Percentiles rank a stretch among this genome's conserved stretches.
phyloP scores from a whole-genome alignment of 2,113 vertebrate species.

The Dendropsophus ebraccatus region DNA sequence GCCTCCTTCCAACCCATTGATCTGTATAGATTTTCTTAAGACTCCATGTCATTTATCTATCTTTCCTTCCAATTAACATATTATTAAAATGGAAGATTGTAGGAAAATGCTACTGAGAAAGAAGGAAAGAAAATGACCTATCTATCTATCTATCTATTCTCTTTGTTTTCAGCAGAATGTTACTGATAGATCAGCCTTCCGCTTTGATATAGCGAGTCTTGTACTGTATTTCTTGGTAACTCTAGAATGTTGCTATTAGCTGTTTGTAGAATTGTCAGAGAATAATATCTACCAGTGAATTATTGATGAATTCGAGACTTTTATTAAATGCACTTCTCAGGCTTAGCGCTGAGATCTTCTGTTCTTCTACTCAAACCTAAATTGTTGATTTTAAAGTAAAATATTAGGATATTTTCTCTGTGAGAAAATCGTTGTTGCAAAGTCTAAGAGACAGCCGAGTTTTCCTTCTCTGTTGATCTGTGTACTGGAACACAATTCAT shows the following conservation, averaged over 20 bases:
- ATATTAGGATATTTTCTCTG: constrained; percentile 22
- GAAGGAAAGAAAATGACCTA: no score
- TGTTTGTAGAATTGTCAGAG: constrained; percentile 43
- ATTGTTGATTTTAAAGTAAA: constrained; percentile 39
- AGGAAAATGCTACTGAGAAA: no score
- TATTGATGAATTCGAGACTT: constrained; percentile 44
- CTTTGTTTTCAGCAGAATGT: neutral
- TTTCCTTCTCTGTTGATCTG: neutral
- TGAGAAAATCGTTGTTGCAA: neutral
- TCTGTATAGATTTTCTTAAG: no score
- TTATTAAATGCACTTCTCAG: constrained; percentile 36
- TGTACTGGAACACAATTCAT: neutral
- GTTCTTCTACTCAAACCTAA: neutral
- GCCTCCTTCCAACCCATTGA: no score
- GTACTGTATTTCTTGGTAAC: neutral
- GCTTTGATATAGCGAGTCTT: neutral
- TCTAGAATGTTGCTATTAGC: constrained; percentile 34
- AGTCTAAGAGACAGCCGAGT: neutral
- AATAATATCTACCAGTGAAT: constrained; percentile 47
- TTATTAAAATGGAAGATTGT: no score
- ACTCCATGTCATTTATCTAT: no score
- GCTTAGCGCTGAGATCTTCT: neutral
- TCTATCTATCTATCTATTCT: constrained; percentile 2
- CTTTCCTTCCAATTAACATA: neutral
- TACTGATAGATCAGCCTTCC: neutral